Conservation (phyloP, 2,888 invertebrate genomes). For the Xanthia togata region DNA sequence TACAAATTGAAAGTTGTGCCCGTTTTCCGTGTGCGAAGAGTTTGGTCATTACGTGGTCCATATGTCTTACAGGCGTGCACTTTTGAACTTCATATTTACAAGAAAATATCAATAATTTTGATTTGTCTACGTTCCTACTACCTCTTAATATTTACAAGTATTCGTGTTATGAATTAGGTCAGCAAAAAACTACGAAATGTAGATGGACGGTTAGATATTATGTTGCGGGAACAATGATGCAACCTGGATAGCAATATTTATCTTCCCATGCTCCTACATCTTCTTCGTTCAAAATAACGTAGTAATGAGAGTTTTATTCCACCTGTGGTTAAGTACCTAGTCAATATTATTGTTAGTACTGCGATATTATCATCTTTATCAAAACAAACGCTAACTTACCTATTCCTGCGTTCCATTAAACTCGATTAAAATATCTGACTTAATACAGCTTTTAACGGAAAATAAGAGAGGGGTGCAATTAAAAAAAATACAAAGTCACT, state of each 20-base stretch:
- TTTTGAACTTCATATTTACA: no score
- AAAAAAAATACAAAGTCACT: constrained; percentile 75
- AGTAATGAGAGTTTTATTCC: background rate
- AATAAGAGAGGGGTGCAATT: constrained; percentile 56
- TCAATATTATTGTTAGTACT: no score
- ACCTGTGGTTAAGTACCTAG: background rate
- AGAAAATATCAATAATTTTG: no score
- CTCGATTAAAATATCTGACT: constrained; percentile 53
- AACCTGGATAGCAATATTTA: no score
- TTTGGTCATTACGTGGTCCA: background rate
- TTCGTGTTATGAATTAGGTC: no score
- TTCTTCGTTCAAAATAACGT: no score
- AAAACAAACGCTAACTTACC: constrained; percentile 35
- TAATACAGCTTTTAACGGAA: constrained; percentile 61
- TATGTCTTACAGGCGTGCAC: background rate
- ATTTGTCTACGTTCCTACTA: no score
- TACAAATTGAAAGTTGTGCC: background rate
- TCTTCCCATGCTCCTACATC: no score
- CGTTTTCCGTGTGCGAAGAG: background rate
- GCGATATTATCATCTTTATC: background rate
- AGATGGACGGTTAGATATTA: no score
- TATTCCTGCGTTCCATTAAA: constrained; percentile 40
- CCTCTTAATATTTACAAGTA: no score
- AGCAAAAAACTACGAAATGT: no score
- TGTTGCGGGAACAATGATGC: no score